Base-by-base conservation (phyloP, 2,888 invertebrate species). In the Busseola fusca region DNA sequence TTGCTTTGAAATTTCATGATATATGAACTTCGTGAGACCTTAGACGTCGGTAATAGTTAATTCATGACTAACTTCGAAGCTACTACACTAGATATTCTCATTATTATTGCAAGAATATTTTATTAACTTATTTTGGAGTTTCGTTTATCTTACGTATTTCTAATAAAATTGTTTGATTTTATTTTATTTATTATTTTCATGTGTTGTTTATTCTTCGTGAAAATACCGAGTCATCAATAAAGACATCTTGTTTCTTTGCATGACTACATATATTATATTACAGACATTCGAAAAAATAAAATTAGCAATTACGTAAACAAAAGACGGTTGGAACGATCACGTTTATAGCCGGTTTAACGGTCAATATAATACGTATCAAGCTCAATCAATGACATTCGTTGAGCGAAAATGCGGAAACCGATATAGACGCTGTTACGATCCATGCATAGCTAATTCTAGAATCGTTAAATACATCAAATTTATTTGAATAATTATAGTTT, bases 311-410 rank as follows among this genome's bases (percentile, higher is more conserved):
- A 80, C 75, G 78, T 86, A 84, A 87, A 87, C 84, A 86, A 84
- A 83, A 84, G 84, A 83, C 74, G 79, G 85, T 80, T 83, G 69
- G 72, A 86, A 87, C 86, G 85, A 83, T 85, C 74, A 80, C 82
- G 70, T 86, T 89, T 89, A 89, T 83, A 79, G 77, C 80, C 70
- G 77, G 72, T 86, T 90, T 90, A 87, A 89, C 78, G 86, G 78
- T 71, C 86, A 82, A 84, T 88, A 87, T 89, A 89, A 86, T 83
- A 74, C 83, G 86, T 86, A 88, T 87, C 84, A 89, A 87, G 86
- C 77, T 86, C 87, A 86, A 88, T 89, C 88, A 88, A 87, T 87
- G 89, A 88, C 87, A 89, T 89, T 88, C 87, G 87, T 87, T 86
- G 84, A 85, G 82, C 80, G 78, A 84, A 84, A 86, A 85, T 80